Evolutionary conservation across 2,797 vertebrate genomes (phyloP).

Genomic region (Lateolabrax maculatus): DNA sequence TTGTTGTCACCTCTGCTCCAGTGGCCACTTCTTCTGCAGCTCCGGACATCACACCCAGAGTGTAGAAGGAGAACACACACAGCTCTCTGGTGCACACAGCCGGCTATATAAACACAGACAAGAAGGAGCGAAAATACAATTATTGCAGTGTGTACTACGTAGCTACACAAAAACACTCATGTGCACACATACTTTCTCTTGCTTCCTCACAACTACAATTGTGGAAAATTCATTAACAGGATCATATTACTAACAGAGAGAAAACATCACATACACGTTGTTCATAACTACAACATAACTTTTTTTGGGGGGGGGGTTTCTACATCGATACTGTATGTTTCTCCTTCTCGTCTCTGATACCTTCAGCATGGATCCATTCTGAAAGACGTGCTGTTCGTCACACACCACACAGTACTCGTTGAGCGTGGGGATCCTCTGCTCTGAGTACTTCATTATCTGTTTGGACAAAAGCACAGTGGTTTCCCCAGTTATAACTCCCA

Average conservation of each 20-base stretch:
- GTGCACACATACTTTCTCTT: constrained; percentile 5
- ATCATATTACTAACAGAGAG: constrained; percentile 17
- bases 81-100: constrained; percentile 98
- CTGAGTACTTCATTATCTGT: constrained; percentile 99
- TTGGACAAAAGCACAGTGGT: constrained; percentile 52
- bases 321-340: background rate
- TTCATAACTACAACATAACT: too few species aligned
- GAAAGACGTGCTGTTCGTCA: constrained; percentile 99
- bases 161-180: background rate
- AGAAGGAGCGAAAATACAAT: constrained; percentile 73
- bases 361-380: constrained; percentile 99
- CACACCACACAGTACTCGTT: constrained; percentile 99
- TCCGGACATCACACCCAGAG: constrained; percentile 98
- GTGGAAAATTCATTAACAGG: constrained; percentile 18
- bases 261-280: background rate
- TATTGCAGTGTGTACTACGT: background rate
- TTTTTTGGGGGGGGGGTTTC: too few species aligned
- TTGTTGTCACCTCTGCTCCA: constrained; percentile 92
- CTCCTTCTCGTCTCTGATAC: constrained; percentile 72
- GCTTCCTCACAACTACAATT: background rate
- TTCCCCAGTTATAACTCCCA: constrained; percentile 56
- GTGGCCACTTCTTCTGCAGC: constrained; percentile 98
- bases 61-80: constrained; percentile 99
- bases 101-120: constrained; percentile 88
- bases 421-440: constrained; percentile 97